Base-by-base conservation (phyloP, 2,797 vertebrate genomes). In the Orientallactaga sibirica region DNA sequence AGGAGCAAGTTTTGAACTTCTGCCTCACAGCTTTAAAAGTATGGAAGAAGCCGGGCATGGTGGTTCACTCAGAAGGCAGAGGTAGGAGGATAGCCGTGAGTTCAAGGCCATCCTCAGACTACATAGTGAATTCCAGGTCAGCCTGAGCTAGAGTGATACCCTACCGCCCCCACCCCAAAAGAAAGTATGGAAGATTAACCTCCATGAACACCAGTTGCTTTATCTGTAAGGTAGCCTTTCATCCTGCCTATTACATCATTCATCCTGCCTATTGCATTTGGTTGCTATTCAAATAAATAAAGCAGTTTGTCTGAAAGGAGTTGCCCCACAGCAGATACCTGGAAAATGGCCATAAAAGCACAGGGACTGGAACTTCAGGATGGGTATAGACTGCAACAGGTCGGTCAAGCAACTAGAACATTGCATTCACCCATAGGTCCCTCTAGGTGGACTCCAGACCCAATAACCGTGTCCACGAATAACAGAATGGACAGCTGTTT, bases 401-500 rank as follows among this genome's bases (percentile, higher is more conserved):
- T n/a, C 27, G 84, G 55, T 93, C 84, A 73, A 73, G 48, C 5
- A 48, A 73, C 24, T 67, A 75, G 4, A 64, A 86, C 48, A 73
- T 29, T 66, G 27, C 64, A 16, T 90, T 84, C 43, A 43, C 68
- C 78, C 58, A 14, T 15, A 19, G 0, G 25, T 33, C 75, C 64
- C 78, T 83, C 73, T 25, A 37, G 33, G 15, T 66, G 79, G 80
- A 74, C 86, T 96, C 79, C 87, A 70, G 92, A 84, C 67, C 64
- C 90, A 89, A 4, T 0, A 81, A 24, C 2, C 66, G 66, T 83
- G 88, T 80, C 95, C 73, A 87, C 0, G 88, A 95, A 58, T 0
- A 90, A 73, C 86, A 91, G 87, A 91, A 90, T 76, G 67, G 90
- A 95, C 27, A 94, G 81, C 84, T 91, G 89, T 91, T 96, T 97